A percentile compares a stretch with the other conserved stretches of the same genome.
These are phyloP conservation scores for Euglossa dilemma DNA, from an alignment of 1,140 invertebrate species.

Conservation along the genomic window DNA sequence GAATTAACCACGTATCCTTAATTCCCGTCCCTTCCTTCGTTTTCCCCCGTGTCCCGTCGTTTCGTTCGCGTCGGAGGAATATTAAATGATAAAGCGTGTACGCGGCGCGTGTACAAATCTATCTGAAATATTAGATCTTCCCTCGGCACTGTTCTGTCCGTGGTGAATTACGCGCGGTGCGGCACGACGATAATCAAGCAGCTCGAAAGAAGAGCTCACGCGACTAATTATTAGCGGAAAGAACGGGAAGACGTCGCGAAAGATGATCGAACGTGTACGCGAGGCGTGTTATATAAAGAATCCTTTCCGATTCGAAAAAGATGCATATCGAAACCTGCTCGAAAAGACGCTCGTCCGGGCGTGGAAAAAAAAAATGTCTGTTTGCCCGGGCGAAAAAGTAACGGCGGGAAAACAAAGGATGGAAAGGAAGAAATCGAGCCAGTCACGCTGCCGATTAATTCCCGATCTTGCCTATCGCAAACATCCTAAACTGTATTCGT, in stretches of 20 bases:
- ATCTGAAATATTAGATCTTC: conserved; percentile 18
- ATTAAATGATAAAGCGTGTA: conserved; percentile 13
- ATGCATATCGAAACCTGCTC: conserved; percentile 1
- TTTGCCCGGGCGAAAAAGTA: background rate
- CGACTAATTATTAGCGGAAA: conserved; percentile 6
- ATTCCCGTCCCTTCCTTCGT: background rate
- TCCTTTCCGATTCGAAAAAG: conserved; percentile 3
- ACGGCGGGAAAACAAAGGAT: background rate
- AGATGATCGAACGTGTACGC: conserved; percentile 10
- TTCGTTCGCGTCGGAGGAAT: conserved; percentile 34
- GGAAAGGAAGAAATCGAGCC: background rate
- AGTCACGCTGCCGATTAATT: background rate
- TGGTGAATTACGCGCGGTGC: background rate
- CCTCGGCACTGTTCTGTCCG: background rate
- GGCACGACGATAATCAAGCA: background rate
- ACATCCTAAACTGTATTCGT: conserved; percentile 62
- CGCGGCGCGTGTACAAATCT: background rate
- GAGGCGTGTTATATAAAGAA: conserved; percentile 11
- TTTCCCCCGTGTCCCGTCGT: background rate
- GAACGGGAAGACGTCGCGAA: background rate
- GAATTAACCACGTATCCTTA: conserved; percentile 5
- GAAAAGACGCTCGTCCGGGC: background rate
- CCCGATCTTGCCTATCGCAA: conserved; percentile 28
- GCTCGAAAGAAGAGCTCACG: background rate
- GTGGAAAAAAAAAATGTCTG: background rate